A percentile compares a stretch with the other conserved stretches of the same genome.
Conservation (phyloP, 2,888 invertebrate species). For the Thelaira solivaga region DNA sequence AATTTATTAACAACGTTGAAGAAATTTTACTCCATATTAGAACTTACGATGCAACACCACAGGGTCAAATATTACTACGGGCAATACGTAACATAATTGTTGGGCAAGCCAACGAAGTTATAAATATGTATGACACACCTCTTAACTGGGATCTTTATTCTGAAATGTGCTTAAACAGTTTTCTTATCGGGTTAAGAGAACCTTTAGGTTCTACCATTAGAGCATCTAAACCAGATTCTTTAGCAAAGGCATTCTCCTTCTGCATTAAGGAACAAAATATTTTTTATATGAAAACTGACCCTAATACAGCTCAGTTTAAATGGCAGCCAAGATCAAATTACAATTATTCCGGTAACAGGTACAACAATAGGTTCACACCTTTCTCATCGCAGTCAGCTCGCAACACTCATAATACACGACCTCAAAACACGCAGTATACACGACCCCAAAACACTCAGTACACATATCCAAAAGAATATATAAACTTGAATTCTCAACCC, state of each 20-base stretch:
- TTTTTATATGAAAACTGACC: too few species aligned
- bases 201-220: not conserved
- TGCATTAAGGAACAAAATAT: not conserved
- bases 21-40: not conserved
- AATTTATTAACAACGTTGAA: not conserved
- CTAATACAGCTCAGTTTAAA: too few species aligned
- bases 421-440: slow-evolving; percentile 9
- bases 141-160: not conserved
- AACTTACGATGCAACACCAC: not conserved
- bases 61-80: not conserved
- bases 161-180: not conserved
- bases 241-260: not conserved
- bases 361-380: too few species aligned
- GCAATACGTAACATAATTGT: slow-evolving; percentile 8
- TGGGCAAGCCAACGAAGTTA: not conserved
- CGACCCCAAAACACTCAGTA: not conserved
- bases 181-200: not conserved
- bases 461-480: not conserved
- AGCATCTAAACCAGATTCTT: not conserved
- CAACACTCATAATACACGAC: too few species aligned
- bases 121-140: not conserved
- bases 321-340: not conserved
- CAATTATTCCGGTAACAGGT: not conserved
- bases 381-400: too few species aligned
- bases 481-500: not conserved